A percentile compares a stretch with the other conserved stretches of the same genome.
Conservation (phyloP, 1,140 invertebrate genomes). For the Matsumurasca onukii region DNA sequence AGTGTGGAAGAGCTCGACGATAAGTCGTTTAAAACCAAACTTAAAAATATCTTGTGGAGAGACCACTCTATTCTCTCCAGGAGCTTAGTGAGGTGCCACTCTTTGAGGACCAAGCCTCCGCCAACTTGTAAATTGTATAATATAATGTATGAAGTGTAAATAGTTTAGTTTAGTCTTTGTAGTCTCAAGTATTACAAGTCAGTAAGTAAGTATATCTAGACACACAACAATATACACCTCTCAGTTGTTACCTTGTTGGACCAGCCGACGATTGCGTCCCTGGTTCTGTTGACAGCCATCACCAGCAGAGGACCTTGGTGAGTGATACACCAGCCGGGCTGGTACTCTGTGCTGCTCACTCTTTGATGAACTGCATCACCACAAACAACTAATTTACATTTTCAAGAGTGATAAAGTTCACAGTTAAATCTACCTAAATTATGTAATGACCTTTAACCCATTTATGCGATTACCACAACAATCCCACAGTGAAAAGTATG, state of each 20-base stretch:
- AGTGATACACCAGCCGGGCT: not conserved
- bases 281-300: conserved; percentile 12
- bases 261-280: conserved; percentile 11
- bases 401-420: not conserved
- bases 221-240: too few species aligned
- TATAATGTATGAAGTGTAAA: too few species aligned
- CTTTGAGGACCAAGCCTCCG: too few species aligned
- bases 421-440: not conserved
- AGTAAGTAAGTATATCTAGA: too few species aligned
- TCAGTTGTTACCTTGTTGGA: conserved; percentile 1
- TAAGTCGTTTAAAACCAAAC: too few species aligned
- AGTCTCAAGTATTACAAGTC: too few species aligned
- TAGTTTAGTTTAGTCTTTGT: too few species aligned
- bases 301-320: conserved; percentile 3
- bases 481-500: not conserved
- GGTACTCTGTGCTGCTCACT: conserved; percentile 9
- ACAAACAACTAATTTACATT: not conserved
- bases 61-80: too few species aligned
- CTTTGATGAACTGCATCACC: conserved; percentile 17
- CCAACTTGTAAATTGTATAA: too few species aligned
- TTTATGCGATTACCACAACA: not conserved
- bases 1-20: too few species aligned
- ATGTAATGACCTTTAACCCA: not conserved
- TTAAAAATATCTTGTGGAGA: too few species aligned
- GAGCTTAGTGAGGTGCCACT: too few species aligned